phyloP scores from a whole-genome alignment of 2,113 vertebrate genomes.

The Anolis carolinensis region DNA sequence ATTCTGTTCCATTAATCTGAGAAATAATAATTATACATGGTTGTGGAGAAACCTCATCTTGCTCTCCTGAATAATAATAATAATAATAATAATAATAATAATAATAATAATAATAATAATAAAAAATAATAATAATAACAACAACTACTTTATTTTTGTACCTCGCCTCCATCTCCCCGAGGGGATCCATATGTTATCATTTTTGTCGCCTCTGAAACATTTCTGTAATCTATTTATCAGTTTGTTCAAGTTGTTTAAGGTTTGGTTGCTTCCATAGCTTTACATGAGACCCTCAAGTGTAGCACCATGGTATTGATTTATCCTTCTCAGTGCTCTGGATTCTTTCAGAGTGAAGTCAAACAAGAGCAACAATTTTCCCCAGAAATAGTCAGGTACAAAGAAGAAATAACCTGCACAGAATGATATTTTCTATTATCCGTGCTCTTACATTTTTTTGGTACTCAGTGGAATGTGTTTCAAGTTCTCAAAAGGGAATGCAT shows the following conservation, averaged over 20 bases:
- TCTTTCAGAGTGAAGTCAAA: constrained; percentile 1
- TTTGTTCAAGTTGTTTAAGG: neutral
- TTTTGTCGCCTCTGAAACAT: neutral
- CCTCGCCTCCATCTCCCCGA: no score
- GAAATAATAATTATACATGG: neutral
- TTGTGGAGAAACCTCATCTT: neutral
- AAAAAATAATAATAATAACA: no score
- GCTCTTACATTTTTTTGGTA: neutral
- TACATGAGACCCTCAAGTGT: neutral
- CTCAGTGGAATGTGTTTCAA: neutral
- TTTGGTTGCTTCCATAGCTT: neutral
- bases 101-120: no score
- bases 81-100: no score
- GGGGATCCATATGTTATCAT: neutral
- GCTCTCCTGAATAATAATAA: no score
- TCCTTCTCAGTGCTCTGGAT: neutral
- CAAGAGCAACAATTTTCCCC: neutral
- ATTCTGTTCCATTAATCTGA: neutral
- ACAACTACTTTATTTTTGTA: no score
- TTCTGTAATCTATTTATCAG: neutral
- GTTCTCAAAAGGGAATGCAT: neutral
- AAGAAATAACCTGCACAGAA: neutral
- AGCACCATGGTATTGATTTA: neutral
- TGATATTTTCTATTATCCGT: neutral
- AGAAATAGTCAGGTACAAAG: neutral